Evolutionary conservation across 2,113 vertebrate genomes (phyloP).

Genomic region (Agelaius phoeniceus): DNA sequence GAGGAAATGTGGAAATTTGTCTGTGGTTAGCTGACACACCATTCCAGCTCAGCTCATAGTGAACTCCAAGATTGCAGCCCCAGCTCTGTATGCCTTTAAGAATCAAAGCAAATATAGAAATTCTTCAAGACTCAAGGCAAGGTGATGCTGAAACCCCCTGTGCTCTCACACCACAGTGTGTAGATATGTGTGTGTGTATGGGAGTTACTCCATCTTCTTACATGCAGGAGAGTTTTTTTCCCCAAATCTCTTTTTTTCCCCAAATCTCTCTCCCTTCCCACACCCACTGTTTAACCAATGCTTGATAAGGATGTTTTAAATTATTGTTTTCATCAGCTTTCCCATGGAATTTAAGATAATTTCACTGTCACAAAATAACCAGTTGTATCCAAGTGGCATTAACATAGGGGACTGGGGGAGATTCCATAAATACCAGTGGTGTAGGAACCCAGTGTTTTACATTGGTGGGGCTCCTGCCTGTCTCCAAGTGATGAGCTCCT

Average conservation of each 20-base stretch:
- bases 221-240: background rate
- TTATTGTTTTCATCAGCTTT: background rate
- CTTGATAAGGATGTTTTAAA: background rate
- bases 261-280: background rate
- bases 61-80: background rate
- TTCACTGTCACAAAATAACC: background rate
- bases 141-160: background rate
- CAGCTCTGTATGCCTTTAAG: background rate
- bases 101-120: background rate
- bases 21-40: background rate
- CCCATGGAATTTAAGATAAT: background rate
- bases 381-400: background rate
- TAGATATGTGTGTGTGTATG: background rate
- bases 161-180: background rate
- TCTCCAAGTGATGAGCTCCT: background rate
- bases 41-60: background rate
- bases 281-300: background rate
- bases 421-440: background rate
- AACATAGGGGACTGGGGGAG: background rate
- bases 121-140: background rate
- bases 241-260: background rate
- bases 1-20: background rate
- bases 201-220: background rate
- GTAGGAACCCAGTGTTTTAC: background rate
- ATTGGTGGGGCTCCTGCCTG: background rate